A percentile compares a stretch with the other conserved stretches of the same genome.
These are phyloP conservation scores for Aix galericulata DNA, from an alignment of 2,113 vertebrate species.

Conservation along the genomic window DNA sequence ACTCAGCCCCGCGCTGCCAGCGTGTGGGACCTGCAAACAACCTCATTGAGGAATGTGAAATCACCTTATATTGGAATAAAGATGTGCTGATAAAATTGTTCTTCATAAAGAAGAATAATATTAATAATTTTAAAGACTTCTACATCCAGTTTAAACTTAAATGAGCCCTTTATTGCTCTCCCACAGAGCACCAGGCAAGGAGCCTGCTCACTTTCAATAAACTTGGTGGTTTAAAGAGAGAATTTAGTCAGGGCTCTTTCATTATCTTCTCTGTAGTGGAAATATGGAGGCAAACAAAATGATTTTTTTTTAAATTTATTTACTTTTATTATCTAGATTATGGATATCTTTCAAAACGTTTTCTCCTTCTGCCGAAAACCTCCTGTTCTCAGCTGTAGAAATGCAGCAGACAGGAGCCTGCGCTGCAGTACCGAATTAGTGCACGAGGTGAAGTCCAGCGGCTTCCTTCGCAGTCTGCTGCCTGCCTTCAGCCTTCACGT, in stretches of 20 bases:
- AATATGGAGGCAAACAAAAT: not conserved
- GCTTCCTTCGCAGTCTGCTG: not conserved
- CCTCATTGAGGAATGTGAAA: not conserved
- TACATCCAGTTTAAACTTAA: slow-evolving; percentile 28
- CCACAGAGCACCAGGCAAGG: not conserved
- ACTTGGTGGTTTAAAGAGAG: not conserved
- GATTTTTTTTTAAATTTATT: not conserved
- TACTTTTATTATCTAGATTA: not conserved
- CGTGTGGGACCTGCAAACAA: not conserved
- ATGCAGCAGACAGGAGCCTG: not conserved
- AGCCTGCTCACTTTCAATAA: not conserved
- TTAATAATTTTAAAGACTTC: not conserved
- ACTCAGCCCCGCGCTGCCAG: not conserved
- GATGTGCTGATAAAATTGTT: not conserved
- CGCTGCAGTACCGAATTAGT: not conserved
- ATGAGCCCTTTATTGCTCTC: slow-evolving; percentile 17
- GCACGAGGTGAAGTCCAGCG: not conserved
- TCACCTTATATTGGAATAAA: not conserved
- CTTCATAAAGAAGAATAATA: slow-evolving; percentile 7
- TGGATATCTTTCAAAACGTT: not conserved
- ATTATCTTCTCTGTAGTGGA: not conserved
- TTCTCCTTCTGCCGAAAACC: not conserved
- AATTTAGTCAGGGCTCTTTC: not conserved
- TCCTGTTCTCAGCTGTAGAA: not conserved
- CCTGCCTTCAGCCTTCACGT: not conserved